These are phyloP conservation scores for Drosophila lini DNA, from an alignment of 1,140 invertebrate genomes.

Conservation along the genomic window DNA sequence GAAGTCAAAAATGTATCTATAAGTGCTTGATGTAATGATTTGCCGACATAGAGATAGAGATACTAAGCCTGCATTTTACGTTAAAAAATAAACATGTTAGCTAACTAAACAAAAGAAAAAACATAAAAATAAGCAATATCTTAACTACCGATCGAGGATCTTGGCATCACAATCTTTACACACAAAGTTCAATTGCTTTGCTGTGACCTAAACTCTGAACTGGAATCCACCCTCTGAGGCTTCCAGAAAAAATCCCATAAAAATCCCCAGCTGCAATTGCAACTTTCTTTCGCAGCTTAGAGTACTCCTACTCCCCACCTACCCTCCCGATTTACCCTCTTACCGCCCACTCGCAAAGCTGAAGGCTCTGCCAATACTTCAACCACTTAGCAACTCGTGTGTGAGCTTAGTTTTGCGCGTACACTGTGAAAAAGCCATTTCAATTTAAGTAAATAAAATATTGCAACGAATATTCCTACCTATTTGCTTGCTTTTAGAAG, in stretches of 20 bases:
- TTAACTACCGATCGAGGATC: slow-evolving; percentile 20
- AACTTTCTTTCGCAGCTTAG: slow-evolving; percentile 46
- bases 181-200: slow-evolving; percentile 45
- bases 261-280: slow-evolving; percentile 27
- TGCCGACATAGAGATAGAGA: background rate
- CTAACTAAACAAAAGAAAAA: background rate
- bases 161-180: slow-evolving; percentile 13
- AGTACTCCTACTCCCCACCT: background rate
- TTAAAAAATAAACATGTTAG: background rate
- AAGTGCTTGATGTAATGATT: no score
- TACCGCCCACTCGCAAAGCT: slow-evolving; percentile 15
- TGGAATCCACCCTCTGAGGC: slow-evolving; percentile 49
- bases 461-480: no score
- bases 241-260: slow-evolving; percentile 17
- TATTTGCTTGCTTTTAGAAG: no score
- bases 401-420: slow-evolving; percentile 26
- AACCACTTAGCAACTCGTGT: slow-evolving; percentile 68
- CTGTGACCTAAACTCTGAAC: slow-evolving; percentile 45
- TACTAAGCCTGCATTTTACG: background rate
- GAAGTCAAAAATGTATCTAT: no score
- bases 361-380: slow-evolving; percentile 45
- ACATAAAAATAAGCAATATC: slow-evolving; percentile 6
- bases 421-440: background rate
- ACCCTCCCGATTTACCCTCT: slow-evolving; percentile 2
- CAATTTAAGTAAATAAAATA: background rate